Evolutionary conservation across 2,797 vertebrate species (phyloP).

Genomic region (Sardinella longiceps): DNA sequence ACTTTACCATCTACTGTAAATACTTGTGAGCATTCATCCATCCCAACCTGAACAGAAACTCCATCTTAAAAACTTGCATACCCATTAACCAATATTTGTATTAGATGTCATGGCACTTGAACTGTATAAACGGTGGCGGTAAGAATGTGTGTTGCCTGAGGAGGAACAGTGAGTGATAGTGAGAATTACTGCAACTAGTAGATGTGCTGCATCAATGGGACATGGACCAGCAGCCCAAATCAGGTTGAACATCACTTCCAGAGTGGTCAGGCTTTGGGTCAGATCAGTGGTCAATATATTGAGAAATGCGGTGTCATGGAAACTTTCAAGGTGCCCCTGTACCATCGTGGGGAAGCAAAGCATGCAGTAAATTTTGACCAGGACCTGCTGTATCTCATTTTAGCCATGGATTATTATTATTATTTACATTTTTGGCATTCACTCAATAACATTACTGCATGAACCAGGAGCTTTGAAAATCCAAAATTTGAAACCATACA

Average conservation of each 20-base stretch:
- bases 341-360: neutral
- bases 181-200: neutral
- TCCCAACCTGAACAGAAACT: neutral
- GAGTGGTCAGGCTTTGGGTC: neutral
- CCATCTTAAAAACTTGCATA: neutral
- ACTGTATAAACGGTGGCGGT: neutral
- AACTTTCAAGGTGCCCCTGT: neutral
- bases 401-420: no score
- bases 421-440: neutral
- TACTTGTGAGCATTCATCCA: neutral
- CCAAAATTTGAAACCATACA: neutral
- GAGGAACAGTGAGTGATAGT: neutral
- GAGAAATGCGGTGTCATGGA: conserved; percentile 11
- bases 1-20: conserved; percentile 8
- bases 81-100: neutral
- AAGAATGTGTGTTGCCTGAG: neutral
- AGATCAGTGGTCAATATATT: neutral
- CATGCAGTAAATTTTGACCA: neutral
- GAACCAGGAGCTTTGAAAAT: neutral
- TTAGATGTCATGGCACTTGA: neutral
- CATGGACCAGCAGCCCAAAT: neutral
- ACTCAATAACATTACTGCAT: neutral
- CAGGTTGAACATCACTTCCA: neutral
- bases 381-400: neutral
- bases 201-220: neutral